phyloP scores from a whole-genome alignment of 2,888 invertebrate genomes.

The Melanargia galathea region DNA sequence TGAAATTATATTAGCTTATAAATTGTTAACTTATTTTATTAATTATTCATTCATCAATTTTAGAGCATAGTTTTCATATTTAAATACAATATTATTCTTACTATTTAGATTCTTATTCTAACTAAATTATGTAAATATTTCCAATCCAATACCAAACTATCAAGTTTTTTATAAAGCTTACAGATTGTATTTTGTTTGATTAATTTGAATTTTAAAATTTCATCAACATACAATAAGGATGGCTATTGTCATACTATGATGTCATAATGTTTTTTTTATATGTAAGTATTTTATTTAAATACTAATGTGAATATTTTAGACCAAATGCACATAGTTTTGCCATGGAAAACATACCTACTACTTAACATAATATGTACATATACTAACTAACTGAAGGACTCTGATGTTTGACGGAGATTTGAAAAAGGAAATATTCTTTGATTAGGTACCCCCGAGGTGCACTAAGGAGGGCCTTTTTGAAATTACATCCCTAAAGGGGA shows the following conservation, averaged over 20 bases:
- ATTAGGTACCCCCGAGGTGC: no score
- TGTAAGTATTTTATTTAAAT: not conserved
- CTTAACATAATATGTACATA: no score
- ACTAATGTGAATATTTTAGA: not conserved
- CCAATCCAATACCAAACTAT: constrained; percentile 6
- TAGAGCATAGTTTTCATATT: not conserved
- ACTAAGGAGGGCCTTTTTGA: no score
- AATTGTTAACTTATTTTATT: not conserved
- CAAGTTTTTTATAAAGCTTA: constrained; percentile 6
- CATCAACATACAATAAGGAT: not conserved
- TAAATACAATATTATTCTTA: not conserved
- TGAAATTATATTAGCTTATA: not conserved
- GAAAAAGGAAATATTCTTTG: no score
- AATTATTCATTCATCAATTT: constrained; percentile 1
- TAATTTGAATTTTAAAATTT: constrained; percentile 4
- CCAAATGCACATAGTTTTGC: not conserved
- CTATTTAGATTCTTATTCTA: not conserved
- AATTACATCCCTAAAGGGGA: no score
- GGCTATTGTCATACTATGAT: not conserved
- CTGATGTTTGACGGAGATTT: no score
- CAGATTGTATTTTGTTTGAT: not conserved
- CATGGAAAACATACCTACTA: no score
- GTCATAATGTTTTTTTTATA: not conserved
- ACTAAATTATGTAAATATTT: not conserved
- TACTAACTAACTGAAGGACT: no score